phyloP scores from a whole-genome alignment of 2,888 invertebrate species.

The Deilephila porcellus region DNA sequence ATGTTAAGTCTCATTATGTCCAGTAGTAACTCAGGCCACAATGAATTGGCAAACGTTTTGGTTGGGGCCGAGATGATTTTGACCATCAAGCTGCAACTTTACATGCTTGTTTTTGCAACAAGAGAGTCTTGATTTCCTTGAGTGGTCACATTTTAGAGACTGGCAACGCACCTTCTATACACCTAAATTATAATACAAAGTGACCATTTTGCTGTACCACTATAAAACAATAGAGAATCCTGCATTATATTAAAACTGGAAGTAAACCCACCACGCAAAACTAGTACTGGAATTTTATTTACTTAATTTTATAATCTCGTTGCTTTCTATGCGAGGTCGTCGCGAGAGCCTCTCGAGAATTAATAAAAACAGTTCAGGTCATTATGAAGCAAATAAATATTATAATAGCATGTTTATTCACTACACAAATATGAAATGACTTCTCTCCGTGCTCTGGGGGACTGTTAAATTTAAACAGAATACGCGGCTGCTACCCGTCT shows the following conservation, averaged over 20 bases:
- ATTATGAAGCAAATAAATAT: constrained; percentile 11
- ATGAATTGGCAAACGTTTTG: no score
- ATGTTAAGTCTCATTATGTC: no score
- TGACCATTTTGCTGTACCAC: no score
- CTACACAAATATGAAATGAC: not conserved
- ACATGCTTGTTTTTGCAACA: no score
- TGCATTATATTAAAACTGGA: not conserved
- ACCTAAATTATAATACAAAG: no score
- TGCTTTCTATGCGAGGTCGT: not conserved
- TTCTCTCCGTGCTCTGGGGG: not conserved
- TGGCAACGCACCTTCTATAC: no score
- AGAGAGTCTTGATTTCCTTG: no score
- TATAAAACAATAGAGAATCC: not conserved
- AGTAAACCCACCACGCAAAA: not conserved
- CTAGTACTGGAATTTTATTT: not conserved
- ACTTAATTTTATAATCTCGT: not conserved
- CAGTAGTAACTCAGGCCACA: no score
- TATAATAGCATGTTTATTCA: constrained; percentile 15
- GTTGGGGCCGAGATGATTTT: no score
- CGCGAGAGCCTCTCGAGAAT: not conserved
- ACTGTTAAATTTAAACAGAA: not conserved
- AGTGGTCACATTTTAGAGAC: no score
- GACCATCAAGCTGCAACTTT: no score
- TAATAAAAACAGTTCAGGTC: not conserved
- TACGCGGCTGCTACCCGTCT: not conserved